A percentile compares a stretch with the other conserved stretches of the same genome.
Evolutionary conservation across 2,888 invertebrate species (phyloP).

Genomic region (Hydroisotoma schaefferi): DNA sequence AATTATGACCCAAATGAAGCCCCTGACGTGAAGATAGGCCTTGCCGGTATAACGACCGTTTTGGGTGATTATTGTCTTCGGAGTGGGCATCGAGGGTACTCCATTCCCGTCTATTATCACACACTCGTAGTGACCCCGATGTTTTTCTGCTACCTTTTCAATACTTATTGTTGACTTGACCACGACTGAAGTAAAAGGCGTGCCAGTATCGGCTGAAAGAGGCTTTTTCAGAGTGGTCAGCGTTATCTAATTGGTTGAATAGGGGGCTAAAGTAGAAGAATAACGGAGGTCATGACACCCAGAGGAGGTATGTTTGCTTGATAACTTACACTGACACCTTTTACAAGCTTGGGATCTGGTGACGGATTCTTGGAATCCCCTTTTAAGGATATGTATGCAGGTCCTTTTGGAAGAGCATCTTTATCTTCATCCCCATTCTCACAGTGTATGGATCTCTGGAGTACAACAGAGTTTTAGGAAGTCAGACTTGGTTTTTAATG

Average conservation of each 20-base stretch:
- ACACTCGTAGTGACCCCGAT: slow-evolving; percentile 21
- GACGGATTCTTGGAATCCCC: too few species aligned
- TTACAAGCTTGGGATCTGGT: not conserved
- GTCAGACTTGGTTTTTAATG: too few species aligned
- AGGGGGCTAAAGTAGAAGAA: too few species aligned
- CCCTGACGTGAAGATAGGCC: slow-evolving; percentile 15
- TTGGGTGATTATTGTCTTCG: not conserved
- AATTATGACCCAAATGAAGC: not conserved
- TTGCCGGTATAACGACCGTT: slow-evolving; percentile 1
- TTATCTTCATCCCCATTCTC: too few species aligned
- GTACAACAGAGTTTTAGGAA: not conserved
- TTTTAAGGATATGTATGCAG: not conserved
- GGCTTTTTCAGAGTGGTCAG: too few species aligned
- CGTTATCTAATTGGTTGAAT: too few species aligned
- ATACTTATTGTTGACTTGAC: not conserved
- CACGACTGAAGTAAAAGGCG: not conserved
- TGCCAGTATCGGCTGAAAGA: not conserved
- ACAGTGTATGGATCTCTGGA: not conserved
- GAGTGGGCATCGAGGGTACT: slow-evolving; percentile 5
- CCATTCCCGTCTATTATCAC: slow-evolving; percentile 25
- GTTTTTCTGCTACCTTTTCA: not conserved
- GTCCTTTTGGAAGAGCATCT: too few species aligned
- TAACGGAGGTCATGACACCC: too few species aligned
- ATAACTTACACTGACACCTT: not conserved
- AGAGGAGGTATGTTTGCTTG: not conserved